phyloP scores from a whole-genome alignment of 2,888 invertebrate species.

The Brachypterus glaber region DNA sequence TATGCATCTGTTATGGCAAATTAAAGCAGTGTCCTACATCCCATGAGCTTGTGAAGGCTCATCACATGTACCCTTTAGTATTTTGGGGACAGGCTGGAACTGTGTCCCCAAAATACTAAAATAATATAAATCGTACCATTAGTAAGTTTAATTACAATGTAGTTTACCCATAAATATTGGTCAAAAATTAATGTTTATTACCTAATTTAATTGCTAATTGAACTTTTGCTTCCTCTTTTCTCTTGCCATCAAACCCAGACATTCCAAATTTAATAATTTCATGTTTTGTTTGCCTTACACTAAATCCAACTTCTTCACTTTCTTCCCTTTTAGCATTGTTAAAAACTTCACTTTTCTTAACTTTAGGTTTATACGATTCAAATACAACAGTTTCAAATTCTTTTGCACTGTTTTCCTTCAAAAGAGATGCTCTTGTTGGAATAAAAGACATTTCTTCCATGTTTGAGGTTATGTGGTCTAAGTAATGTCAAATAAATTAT shows the following conservation, averaged over 20 bases:
- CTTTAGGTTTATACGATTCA: slow-evolving; percentile 47
- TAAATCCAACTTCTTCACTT: slow-evolving; percentile 36
- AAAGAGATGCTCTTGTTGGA: slow-evolving; percentile 46
- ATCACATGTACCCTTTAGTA: no score
- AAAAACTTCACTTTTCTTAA: slow-evolving; percentile 25
- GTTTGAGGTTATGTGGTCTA: no score
- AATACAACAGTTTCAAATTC: slow-evolving; percentile 45
- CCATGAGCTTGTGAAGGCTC: no score
- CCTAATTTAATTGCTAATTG: slow-evolving; percentile 70
- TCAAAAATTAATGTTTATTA: slow-evolving; percentile 31
- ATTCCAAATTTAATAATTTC: slow-evolving; percentile 81
- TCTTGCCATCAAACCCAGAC: slow-evolving; percentile 58
- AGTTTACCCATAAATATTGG: no score
- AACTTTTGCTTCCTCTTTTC: slow-evolving; percentile 70
- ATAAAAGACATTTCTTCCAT: no score
- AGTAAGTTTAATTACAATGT: no score
- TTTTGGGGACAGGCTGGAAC: no score
- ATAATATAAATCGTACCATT: no score
- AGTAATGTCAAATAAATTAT: no score
- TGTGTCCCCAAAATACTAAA: no score
- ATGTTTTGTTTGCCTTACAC: slow-evolving; percentile 66
- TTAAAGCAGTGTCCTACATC: no score
- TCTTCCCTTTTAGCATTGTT: slow-evolving; percentile 35
- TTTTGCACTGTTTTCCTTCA: slow-evolving; percentile 39
- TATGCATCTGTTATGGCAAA: no score